Evolutionary conservation across 2,888 invertebrate species (phyloP), one percentile per base, ranked within the genome.

Genomic region (Geotrupes spiniger): DNA sequence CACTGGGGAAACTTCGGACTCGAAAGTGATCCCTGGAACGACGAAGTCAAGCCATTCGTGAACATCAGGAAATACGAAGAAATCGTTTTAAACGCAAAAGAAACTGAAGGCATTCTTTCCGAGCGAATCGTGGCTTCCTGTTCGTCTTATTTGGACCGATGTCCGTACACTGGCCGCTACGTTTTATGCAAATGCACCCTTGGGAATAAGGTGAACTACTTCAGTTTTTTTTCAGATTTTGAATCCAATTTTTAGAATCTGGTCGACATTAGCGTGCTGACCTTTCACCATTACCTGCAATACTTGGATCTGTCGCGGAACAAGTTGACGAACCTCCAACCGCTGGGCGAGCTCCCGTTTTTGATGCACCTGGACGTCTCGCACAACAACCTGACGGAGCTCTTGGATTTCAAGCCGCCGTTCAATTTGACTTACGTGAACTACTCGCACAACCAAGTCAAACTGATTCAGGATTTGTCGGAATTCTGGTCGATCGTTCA

Each of bases 401-500:
- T 81, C 21, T 61, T 82, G 56, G 74, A 79, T 61, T 83, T 83
- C 59, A 73, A 73, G 28, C 74, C 79, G 39, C 82, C 82, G 49
- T 79, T 78, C 76, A 81, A 80, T 62, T 70, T 84, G 51, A 80
- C 81, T 5, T 78, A 78, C 61, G 81, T 82, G 1, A 76, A 82
- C 70, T 78, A 81, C 51, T 79, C 79, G 37, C 74, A 74, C 61
- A 84, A 84, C 66, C 71, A 73, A 1, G 75, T 84, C 31, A 72
- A 69, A 43, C 61, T 62, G 42, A 79, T 84, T 51, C 70, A 71
- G 36, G 78, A 83, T 65, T 64, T 84, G 21, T 72, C 68, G 8
- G 63, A 65, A 12, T 83, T 82, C 64, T 84, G 84, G 84, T 81
- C 83, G 3, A 74, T 84, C 2, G 76, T 79, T 1, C 68, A 77